Base-by-base conservation (phyloP, 2,113 vertebrate species). In the Entelurus aequoreus region DNA sequence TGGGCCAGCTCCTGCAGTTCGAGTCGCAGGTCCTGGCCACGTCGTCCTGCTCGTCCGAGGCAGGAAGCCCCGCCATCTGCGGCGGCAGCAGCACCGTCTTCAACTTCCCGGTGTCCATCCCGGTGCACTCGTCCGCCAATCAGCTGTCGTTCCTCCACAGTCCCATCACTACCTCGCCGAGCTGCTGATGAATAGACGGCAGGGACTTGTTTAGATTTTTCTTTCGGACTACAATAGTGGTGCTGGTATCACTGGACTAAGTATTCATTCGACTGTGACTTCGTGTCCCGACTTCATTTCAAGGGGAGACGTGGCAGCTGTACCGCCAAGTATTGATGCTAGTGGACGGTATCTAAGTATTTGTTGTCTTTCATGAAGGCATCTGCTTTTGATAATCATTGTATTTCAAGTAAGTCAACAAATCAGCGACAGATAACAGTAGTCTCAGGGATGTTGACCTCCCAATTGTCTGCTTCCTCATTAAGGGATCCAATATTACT, bases 1-100 rank as follows among this genome's bases (percentile, higher is more conserved):
- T 99, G 97, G 97, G 97, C 37, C 97, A 99, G 86, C 91, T 99
- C 60, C 90, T 98, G 21, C 96, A 97, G 84, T 99, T 99, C 0
- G 97, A 99, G 87, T 97, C 95, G 0, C 97, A 99, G 79, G 94
- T 99, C 28, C 90, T 98, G 60, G 95, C 97, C 11, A 90, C 95
- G 0, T 94, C 97, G n/a, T 87, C 81, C 1, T 99, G 97, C 79
- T 95, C 97, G 0, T 94, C 95, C 0, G 95, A 96, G 66, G 97
- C 94, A 0, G 93, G 93, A 9, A 98, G 97, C 63, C 97, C 96
- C 0, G 93, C 92, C 1, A 89, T 94, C 4, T 2, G 28, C 28
- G 86, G 94, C 77, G 79, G 92, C 16, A 92, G 85, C 60, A 89
- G 88, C 76, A 95, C 94, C 0, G 97, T 98, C 59, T 98, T 98